Conservation (phyloP, 2,113 vertebrate species). For the Istiophorus platypterus region DNA sequence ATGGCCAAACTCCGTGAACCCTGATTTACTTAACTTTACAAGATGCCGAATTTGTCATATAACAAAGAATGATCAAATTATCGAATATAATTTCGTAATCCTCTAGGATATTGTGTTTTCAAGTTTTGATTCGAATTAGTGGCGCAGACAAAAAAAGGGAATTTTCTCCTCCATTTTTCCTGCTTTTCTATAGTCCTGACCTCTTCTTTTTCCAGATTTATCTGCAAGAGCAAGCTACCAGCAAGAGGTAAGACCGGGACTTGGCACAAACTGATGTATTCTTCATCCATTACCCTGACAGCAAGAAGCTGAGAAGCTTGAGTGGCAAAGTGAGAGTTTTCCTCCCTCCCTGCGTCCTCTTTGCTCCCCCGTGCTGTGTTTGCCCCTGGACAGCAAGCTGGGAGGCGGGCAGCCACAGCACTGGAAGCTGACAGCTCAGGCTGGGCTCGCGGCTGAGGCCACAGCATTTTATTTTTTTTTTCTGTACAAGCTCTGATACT, state of each 20-base stretch:
- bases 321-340: constrained; percentile 54
- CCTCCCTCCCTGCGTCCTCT: constrained; percentile 36
- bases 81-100: not conserved
- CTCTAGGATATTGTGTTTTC: not conserved
- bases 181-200: constrained; percentile 1
- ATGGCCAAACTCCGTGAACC: not conserved
- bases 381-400: constrained; percentile 55
- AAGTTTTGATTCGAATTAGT: constrained; percentile 9
- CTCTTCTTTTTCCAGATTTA: not conserved
- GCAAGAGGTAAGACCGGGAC: constrained; percentile 15
- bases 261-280: constrained; percentile 24
- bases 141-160: not conserved
- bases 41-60: not conserved
- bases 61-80: not conserved
- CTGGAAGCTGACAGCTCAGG: constrained; percentile 39
- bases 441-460: constrained; percentile 47
- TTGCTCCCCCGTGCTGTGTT: constrained; percentile 30
- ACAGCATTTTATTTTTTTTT: constrained; percentile 32
- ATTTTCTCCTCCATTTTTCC: not conserved
- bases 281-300: constrained; percentile 42
- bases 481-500: constrained; percentile 36
- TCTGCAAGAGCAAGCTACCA: constrained; percentile 21
- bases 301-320: constrained; percentile 46
- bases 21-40: not conserved
- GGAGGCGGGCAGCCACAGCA: constrained; percentile 39